These are phyloP conservation scores for Pampus argenteus DNA, from an alignment of 2,797 vertebrate genomes.

Conservation along the genomic window DNA sequence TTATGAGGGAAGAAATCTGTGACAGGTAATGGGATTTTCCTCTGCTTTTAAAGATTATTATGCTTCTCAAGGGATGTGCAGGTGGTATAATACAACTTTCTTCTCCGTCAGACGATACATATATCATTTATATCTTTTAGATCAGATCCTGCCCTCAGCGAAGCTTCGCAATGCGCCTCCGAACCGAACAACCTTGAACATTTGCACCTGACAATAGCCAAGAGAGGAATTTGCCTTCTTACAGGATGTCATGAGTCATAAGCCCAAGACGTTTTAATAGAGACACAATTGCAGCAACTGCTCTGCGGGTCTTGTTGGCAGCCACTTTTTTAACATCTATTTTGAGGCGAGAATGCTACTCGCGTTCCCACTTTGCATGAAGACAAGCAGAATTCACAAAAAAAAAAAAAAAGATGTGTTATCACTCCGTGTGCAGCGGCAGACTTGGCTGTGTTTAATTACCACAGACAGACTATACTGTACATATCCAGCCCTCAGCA, in stretches of 20 bases:
- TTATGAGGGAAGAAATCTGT: conserved; percentile 81
- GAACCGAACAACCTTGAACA: conserved; percentile 56
- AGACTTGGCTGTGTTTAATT: conserved; percentile 51
- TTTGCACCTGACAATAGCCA: conserved; percentile 45
- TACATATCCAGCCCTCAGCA: conserved; percentile 49
- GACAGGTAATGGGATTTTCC: conserved; percentile 83
- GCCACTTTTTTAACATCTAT: conserved; percentile 54
- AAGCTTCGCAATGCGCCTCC: conserved; percentile 22
- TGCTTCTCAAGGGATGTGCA: conserved; percentile 79
- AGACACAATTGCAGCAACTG: conserved; percentile 53
- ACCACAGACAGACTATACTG: conserved; percentile 38
- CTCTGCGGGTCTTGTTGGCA: conserved; percentile 43
- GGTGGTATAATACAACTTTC: conserved; percentile 73
- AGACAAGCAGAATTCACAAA: conserved; percentile 49
- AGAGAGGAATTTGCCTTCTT: conserved; percentile 40
- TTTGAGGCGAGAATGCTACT: conserved; percentile 67
- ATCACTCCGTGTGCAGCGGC: conserved; percentile 42
- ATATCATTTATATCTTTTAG: conserved; percentile 77
- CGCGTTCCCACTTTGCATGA: conserved; percentile 55
- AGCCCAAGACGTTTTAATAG: conserved; percentile 37
- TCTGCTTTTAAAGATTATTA: conserved; percentile 82
- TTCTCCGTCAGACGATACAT: conserved; percentile 70
- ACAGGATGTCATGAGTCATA: conserved; percentile 40
- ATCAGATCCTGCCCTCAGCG: conserved; percentile 64
- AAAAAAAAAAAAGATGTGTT: conserved; percentile 33